A percentile compares a stretch with the other conserved stretches of the same genome.
phyloP scores from a whole-genome alignment of 1,140 invertebrate genomes.

The Drosophila ohnishii region DNA sequence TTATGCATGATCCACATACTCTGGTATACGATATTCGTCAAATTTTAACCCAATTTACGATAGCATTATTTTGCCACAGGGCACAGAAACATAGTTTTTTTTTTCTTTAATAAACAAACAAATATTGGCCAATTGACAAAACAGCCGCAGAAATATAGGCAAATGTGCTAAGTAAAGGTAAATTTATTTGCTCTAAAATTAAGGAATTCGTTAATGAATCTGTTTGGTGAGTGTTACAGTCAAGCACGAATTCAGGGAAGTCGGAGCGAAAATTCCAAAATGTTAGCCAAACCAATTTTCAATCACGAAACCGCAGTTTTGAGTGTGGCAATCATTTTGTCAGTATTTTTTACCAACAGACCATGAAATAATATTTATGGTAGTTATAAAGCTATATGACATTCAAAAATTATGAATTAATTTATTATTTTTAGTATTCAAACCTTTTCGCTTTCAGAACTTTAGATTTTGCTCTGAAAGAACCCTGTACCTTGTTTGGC shows the following conservation, averaged over 20 bases:
- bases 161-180: slow-evolving; percentile 45
- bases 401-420: background rate
- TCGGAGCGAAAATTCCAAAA: slow-evolving; percentile 5
- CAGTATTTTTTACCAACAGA: background rate
- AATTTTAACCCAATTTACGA: slow-evolving; percentile 48
- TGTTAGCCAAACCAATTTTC: slow-evolving; percentile 2
- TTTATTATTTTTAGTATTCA: background rate
- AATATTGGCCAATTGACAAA: slow-evolving; percentile 34
- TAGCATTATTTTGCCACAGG: slow-evolving; percentile 9
- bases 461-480: background rate
- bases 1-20: slow-evolving; percentile 48
- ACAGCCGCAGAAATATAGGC: slow-evolving; percentile 25
- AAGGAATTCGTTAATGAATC: slow-evolving; percentile 24
- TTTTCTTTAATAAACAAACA: slow-evolving; percentile 25
- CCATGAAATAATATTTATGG: background rate
- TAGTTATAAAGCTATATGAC: background rate
- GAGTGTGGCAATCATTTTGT: slow-evolving; percentile 1
- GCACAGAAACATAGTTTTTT: slow-evolving; percentile 6
- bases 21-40: slow-evolving; percentile 23
- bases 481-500: background rate
- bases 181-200: slow-evolving; percentile 29
- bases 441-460: background rate
- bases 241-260: slow-evolving; percentile 24
- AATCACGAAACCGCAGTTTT: background rate
- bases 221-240: slow-evolving; percentile 24